Conservation (phyloP, 1,140 invertebrate species). For the Drosophila triauraria region DNA sequence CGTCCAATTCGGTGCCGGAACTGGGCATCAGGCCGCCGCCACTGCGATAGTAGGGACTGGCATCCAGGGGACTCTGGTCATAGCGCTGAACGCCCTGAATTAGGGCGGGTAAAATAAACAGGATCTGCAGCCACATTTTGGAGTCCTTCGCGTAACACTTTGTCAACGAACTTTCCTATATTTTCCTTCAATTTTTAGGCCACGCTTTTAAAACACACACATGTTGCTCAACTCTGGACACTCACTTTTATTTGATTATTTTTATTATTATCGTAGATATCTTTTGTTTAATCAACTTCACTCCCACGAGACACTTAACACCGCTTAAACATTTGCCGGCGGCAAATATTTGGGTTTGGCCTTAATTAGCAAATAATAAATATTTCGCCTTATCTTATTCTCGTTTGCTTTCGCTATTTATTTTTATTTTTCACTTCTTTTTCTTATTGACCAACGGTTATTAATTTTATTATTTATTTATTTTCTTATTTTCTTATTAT, state of each 20-base stretch:
- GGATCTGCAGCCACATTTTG: constrained; percentile 57
- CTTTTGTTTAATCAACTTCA: constrained; percentile 19
- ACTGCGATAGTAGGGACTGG: constrained; percentile 75
- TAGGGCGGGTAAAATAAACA: constrained; percentile 39
- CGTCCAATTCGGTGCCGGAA: constrained; percentile 59
- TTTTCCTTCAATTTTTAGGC: neutral
- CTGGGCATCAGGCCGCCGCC: constrained; percentile 50
- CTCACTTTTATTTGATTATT: constrained; percentile 10
- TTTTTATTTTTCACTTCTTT: neutral
- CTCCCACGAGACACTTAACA: constrained; percentile 37
- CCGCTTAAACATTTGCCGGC: constrained; percentile 38
- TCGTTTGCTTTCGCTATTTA: constrained; percentile 14
- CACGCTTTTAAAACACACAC: constrained; percentile 19
- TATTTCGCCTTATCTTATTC: constrained; percentile 21
- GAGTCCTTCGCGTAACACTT: neutral
- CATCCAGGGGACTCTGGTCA: constrained; percentile 67
- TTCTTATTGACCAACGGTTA: neutral
- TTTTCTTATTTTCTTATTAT: constrained; percentile 2
- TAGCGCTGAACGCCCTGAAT: constrained; percentile 61
- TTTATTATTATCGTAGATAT: neutral
- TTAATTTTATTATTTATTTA: neutral
- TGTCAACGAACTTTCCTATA: constrained; percentile 5
- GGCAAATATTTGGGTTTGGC: constrained; percentile 37
- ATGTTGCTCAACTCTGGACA: constrained; percentile 16
- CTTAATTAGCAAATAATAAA: constrained; percentile 41